Evolutionary conservation across 2,888 invertebrate species (phyloP), one percentile per base, ranked within the genome.

Genomic region (Clitarchus hookeri): DNA sequence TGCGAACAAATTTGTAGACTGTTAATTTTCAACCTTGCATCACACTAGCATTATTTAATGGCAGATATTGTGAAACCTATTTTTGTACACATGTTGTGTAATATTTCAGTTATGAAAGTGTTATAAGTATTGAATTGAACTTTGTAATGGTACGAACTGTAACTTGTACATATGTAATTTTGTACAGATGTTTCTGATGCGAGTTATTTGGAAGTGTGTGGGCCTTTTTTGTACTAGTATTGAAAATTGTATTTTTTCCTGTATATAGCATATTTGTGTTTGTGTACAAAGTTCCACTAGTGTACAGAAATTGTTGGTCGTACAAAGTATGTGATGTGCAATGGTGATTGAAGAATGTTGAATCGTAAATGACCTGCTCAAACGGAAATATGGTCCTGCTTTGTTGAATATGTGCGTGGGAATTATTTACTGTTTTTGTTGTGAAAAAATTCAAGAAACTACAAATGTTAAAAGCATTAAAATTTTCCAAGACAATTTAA

Each of bases 281-380:
- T 16, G 65, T 19, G 16, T 48, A 13, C 48, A 65, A 23, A 23
- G 13, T 65, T 19, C 11, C 11, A 65, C 1, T 65, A 0, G n/a
- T 65, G 65, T 65, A n/a, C n/a, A 65, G 65, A 11, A 65, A n/a
- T 65, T 65, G 65, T 65, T 23, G 65, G 23, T 65, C n/a, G n/a
- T 65, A 65, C 65, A 65, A 65, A 65, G n/a, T 65, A 19, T 65
- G 65, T n/a, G 65, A 65, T 65, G 65, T 65, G 65, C 65, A 65
- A 65, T 65, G 16, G 65, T 65, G 65, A 65, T 65, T 11, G 65
- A 65, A 65, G 23, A n/a, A 16, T 23, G n/a, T 23, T 65, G 8
- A 19, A 65, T n/a, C 16, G 65, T 65, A 65, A 19, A 11, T 65
- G n/a, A 65, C 16, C 65, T 65, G 65, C 23, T 65, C 65, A 65